Evolutionary conservation across 2,797 vertebrate genomes (phyloP).

Genomic region (Sebastes hopkinsi): DNA sequence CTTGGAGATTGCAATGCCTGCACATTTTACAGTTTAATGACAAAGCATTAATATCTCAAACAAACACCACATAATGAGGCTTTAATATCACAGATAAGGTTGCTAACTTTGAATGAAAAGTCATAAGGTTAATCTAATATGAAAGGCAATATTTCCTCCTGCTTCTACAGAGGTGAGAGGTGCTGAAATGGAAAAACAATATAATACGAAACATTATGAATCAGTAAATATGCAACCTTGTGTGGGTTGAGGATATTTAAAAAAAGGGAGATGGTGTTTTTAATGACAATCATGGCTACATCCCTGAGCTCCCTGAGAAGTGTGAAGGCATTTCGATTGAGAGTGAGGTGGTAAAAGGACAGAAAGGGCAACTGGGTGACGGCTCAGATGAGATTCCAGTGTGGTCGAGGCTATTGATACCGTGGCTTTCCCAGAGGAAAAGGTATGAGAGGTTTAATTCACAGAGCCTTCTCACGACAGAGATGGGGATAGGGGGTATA

Average conservation of each 20-base stretch:
- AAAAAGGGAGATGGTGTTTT: neutral
- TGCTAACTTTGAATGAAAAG: neutral
- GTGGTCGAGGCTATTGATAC: neutral
- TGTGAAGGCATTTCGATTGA: neutral
- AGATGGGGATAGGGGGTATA: neutral
- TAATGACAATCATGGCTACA: neutral
- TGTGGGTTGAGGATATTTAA: neutral
- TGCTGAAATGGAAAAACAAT: neutral
- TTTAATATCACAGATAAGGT: neutral
- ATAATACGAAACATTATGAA: neutral
- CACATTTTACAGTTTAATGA: neutral
- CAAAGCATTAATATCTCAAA: neutral
- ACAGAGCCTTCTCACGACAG: neutral
- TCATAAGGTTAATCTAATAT: neutral
- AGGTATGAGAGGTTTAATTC: conserved; percentile 19
- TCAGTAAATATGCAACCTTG: neutral
- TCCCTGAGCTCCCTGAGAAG: neutral
- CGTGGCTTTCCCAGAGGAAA: neutral
- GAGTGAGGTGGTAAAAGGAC: neutral
- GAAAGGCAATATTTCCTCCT: neutral
- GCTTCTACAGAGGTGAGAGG: neutral
- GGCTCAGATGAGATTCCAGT: neutral
- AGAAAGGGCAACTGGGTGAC: neutral
- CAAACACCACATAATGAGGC: neutral
- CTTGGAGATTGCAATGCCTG: neutral